These are phyloP conservation scores for Malurus melanocephalus DNA, from an alignment of 2,113 vertebrate species.

Conservation along the genomic window DNA sequence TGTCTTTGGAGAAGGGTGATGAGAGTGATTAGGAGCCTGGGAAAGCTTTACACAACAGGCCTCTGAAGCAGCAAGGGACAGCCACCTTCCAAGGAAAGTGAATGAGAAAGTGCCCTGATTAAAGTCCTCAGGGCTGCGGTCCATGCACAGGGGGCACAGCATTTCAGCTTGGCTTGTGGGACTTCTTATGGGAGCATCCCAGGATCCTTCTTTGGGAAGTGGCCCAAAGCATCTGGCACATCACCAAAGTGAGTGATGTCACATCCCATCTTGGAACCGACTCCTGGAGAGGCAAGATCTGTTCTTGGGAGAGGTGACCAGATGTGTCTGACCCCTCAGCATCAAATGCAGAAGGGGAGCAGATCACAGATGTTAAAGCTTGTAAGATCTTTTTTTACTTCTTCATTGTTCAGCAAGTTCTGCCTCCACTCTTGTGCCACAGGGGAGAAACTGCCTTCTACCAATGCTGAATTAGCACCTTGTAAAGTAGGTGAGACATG, in stretches of 20 bases:
- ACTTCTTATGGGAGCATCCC: background rate
- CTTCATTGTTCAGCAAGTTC: background rate
- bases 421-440: accelerated
- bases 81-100: background rate
- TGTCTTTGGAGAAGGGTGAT: background rate
- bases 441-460: background rate
- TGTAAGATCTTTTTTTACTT: background rate
- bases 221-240: background rate
- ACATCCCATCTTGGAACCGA: background rate
- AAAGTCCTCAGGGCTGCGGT: background rate
- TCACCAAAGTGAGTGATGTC: background rate
- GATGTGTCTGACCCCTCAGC: background rate
- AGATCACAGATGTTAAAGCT: background rate
- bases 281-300: background rate
- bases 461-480: background rate
- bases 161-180: background rate
- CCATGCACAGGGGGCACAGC: accelerated
- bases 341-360: background rate
- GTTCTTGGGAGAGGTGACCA: background rate
- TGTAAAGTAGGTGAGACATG: background rate
- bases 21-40: slow-evolving; percentile 43
- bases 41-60: slow-evolving; percentile 2
- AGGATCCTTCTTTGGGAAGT: background rate
- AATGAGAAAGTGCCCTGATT: background rate
- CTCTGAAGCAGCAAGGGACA: background rate